Base-by-base conservation (phyloP, 2,797 vertebrate genomes). In the Microctenopoma steveboyesi region DNA sequence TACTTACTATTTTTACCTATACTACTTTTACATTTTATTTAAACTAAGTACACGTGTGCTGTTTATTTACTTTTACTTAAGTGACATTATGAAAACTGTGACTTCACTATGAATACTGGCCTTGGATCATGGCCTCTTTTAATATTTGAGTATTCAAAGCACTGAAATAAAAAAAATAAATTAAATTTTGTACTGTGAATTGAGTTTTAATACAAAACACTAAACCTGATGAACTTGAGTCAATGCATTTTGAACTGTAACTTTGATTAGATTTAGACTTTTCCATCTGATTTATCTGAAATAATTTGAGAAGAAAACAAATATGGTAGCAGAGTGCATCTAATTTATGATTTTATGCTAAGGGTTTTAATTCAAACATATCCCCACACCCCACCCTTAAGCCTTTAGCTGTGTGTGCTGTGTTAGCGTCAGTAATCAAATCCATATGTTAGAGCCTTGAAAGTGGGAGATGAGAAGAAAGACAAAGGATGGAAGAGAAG, bases 381-480 rank as follows among this genome's bases (percentile, higher is more conserved):
- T 64, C 74, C 51, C 77, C 69, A 51, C 78, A 72, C 69, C 79
- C 79, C 55, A 49, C 54, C 78, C 75, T 70, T 57, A 59, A 75
- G 82, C 72, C 51, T 71, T 72, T 62, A 63, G 81, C 68, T 55
- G 84, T 68, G 71, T 89, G 76, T 77, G 85, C 74, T 77, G 86
- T 69, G 79, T 90, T 92, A 85, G 87, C 82, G 67, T 64, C 82
- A 73, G 74, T 90, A 90, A 93, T 89, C 78, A 87, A 84, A 82
- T 79, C 86, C 92, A 93, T 84, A 91, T 93, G 92, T 80, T 72
- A 65, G 64, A 76, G 75, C 72, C 80, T 72, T 72, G 69, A 78
- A 64, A 75, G 45, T 79, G 59, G 55, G 53, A 67, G 66, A 79
- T 39, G 56, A 72, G 65, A 25, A 60, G 53, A 57, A 73, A 78